These are phyloP conservation scores for Antechinus stuartii DNA, from an alignment of 2,113 vertebrate species.

Conservation along the genomic window DNA sequence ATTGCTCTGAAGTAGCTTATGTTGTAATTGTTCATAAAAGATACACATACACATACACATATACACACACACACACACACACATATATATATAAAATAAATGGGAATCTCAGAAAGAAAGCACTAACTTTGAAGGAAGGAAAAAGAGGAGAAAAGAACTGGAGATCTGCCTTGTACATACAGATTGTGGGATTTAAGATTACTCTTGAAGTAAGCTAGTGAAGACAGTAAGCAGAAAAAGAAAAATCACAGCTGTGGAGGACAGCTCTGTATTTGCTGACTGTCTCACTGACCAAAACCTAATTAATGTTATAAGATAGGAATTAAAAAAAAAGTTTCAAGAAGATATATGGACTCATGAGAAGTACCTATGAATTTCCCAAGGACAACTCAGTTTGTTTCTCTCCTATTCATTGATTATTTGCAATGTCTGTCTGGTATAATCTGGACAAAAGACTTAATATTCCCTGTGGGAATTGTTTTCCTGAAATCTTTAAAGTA, in stretches of 20 bases:
- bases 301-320: neutral
- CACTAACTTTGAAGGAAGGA: too few species aligned
- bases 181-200: neutral
- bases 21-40: too few species aligned
- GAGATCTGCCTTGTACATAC: too few species aligned
- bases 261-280: neutral
- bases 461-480: neutral
- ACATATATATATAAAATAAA: neutral
- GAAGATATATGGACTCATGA: neutral
- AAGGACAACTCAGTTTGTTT: neutral
- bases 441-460: neutral
- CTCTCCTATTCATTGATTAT: neutral
- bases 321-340: neutral
- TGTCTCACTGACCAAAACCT: neutral
- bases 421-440: neutral
- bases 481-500: neutral
- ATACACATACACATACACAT: too few species aligned
- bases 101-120: neutral
- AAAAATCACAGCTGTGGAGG: neutral
- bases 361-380: neutral
- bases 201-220: neutral
- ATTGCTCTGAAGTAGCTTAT: neutral
- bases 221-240: neutral
- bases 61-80: too few species aligned
- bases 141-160: too few species aligned